A percentile compares a stretch with the other conserved stretches of the same genome.
These are phyloP conservation scores for Himantopus leucocephalus DNA, from an alignment of 2,113 vertebrate genomes.

Conservation along the genomic window DNA sequence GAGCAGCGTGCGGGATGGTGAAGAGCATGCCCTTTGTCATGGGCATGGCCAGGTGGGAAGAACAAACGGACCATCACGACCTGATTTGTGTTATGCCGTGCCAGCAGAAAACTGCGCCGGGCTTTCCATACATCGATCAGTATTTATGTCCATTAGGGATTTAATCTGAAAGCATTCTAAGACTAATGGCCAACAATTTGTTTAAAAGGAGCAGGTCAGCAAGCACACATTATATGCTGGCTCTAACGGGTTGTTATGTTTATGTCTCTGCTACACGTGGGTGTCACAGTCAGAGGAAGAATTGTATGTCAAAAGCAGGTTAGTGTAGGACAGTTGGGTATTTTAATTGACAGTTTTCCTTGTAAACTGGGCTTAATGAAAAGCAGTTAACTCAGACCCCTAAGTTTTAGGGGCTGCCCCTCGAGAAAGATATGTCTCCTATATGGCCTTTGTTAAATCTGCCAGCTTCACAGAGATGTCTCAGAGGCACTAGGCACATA, in stretches of 20 bases:
- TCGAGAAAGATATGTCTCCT: not conserved
- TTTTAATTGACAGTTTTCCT: not conserved
- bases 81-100: not conserved
- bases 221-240: not conserved
- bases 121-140: not conserved
- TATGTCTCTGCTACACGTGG: not conserved
- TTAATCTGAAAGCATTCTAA: constrained; percentile 1
- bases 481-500: not conserved
- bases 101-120: not conserved
- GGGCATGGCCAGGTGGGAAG: not conserved
- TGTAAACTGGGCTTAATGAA: not conserved
- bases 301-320: not conserved
- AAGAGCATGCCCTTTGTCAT: not conserved
- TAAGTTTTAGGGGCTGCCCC: not conserved
- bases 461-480: not conserved
- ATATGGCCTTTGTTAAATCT: not conserved
- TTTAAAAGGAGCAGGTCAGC: not conserved
- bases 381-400: not conserved
- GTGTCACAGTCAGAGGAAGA: not conserved
- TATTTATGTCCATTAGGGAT: constrained; percentile 19
- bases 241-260: not conserved
- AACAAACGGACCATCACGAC: not conserved
- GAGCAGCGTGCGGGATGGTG: not conserved
- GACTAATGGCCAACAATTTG: not conserved
- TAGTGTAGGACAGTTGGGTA: not conserved